Percentiles rank a stretch among this genome's conserved stretches.
Evolutionary conservation across 2,888 invertebrate species (phyloP).

Genomic region (Pristionchus japonicus): DNA sequence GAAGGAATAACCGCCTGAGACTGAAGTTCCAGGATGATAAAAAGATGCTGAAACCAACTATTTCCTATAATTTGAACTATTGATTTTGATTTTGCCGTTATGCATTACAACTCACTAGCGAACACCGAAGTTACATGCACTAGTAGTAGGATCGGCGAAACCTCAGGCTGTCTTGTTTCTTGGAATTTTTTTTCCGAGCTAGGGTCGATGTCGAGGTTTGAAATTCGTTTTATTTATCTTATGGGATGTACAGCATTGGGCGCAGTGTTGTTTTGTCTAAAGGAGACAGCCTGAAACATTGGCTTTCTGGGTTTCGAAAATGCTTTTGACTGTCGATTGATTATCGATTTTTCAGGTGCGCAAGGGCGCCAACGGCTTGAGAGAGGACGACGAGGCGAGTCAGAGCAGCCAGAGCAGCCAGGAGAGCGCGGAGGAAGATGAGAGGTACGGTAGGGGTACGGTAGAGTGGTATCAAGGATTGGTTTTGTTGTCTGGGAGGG

Average conservation of each 20-base stretch:
- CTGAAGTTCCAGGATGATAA: too few relatives aligned
- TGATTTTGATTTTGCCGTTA: too few relatives aligned
- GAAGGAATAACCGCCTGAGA: too few relatives aligned
- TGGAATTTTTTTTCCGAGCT: neutral
- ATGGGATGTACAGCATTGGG: too few relatives aligned
- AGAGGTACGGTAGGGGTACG: slow-evolving; percentile 21
- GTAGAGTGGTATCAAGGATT: neutral
- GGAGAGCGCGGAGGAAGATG: slow-evolving; percentile 38
- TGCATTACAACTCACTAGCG: too few relatives aligned
- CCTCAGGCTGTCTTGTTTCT: neutral
- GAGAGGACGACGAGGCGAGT: slow-evolving; percentile 47
- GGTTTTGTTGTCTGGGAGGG: neutral
- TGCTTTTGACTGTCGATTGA: too few relatives aligned
- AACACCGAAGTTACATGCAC: too few relatives aligned
- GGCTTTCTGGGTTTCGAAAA: slow-evolving; percentile 46
- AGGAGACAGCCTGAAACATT: neutral
- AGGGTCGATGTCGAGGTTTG: too few relatives aligned
- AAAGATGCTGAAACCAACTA: too few relatives aligned
- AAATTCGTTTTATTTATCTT: too few relatives aligned
- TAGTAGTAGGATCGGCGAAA: neutral
- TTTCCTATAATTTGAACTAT: too few relatives aligned
- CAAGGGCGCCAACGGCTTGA: slow-evolving; percentile 34
- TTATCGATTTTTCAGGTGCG: neutral
- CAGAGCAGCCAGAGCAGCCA: slow-evolving; percentile 35
- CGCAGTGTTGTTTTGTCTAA: too few relatives aligned